These are phyloP conservation scores for Chiridota heheva DNA, from an alignment of 35 echinoderm and acorn worm species.

Conservation along the genomic window DNA sequence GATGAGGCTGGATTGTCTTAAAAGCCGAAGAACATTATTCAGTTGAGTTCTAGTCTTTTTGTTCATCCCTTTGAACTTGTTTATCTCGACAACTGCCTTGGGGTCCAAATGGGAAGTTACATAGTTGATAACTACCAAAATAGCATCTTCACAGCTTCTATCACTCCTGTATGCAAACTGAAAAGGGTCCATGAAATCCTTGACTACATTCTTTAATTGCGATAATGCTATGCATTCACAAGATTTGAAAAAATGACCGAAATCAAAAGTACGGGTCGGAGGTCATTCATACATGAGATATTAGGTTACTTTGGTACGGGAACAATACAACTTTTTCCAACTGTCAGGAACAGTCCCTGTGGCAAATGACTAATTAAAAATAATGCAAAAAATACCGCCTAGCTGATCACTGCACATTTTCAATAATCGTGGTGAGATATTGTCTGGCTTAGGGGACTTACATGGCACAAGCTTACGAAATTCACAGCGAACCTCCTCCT, in stretches of 20 bases:
- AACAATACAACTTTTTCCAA: slow-evolving; percentile 29
- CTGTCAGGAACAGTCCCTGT: neutral
- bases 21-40: too few relatives aligned
- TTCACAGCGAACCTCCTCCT: neutral
- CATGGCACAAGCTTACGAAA: neutral
- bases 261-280: slow-evolving; percentile 8
- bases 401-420: neutral
- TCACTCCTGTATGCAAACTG: slow-evolving; percentile 29
- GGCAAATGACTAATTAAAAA: slow-evolving; percentile 4
- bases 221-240: slow-evolving; percentile 1
- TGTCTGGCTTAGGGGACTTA: neutral
- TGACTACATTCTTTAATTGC: neutral
- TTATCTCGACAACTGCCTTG: too few relatives aligned
- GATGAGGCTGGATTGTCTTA: too few relatives aligned
- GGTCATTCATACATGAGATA: slow-evolving; percentile 21
- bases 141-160: too few relatives aligned
- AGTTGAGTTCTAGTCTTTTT: too few relatives aligned
- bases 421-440: neutral
- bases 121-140: too few relatives aligned
- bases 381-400: neutral
- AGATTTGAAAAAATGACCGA: slow-evolving; percentile 1
- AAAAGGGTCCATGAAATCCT: neutral
- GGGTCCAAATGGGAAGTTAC: too few relatives aligned
- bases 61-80: too few relatives aligned
- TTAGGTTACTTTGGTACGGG: slow-evolving; percentile 19